Conservation (phyloP, 92 coral and sea anemone genomes). For the Zoanthus gigantus region DNA sequence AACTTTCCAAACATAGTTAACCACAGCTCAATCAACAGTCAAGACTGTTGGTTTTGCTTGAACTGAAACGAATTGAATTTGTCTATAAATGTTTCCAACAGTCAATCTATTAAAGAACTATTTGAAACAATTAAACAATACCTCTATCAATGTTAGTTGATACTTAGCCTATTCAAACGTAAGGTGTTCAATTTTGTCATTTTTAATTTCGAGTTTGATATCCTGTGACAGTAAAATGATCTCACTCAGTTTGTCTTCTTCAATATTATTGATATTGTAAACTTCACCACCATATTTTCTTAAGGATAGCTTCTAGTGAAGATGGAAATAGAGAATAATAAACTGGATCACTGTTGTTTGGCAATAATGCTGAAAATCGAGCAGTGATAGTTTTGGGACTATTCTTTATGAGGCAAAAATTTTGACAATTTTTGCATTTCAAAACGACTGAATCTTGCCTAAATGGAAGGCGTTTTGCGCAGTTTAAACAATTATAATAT, state of each 20-base stretch:
- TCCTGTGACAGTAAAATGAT: slow-evolving; percentile 12
- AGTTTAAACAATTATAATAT: slow-evolving; percentile 63
- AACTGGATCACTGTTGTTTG: slow-evolving; percentile 38
- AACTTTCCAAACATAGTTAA: background rate
- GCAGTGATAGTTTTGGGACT: slow-evolving; percentile 29
- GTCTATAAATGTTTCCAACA: slow-evolving; percentile 1
- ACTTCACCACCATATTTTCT: slow-evolving; percentile 8
- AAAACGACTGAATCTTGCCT: slow-evolving; percentile 63
- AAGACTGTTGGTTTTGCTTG: background rate
- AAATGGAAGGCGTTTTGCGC: slow-evolving; percentile 61
- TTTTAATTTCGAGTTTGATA: slow-evolving; percentile 1
- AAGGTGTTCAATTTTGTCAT: slow-evolving; percentile 7
- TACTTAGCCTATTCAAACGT: slow-evolving; percentile 3
- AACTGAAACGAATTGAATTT: background rate
- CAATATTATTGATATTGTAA: background rate
- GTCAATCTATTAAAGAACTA: background rate
- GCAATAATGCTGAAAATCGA: slow-evolving; percentile 35
- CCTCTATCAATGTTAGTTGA: slow-evolving; percentile 3
- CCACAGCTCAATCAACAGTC: background rate
- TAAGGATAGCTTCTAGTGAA: slow-evolving; percentile 3
- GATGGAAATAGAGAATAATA: slow-evolving; percentile 4
- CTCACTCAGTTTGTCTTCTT: slow-evolving; percentile 15
- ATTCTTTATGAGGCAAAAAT: slow-evolving; percentile 29
- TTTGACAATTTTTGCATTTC: slow-evolving; percentile 63
- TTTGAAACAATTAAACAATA: slow-evolving; percentile 1